Percentiles rank a stretch among this genome's conserved stretches.
Conservation (phyloP, 92 coral and sea anemone genomes). For the Zoanthus sociatus region DNA sequence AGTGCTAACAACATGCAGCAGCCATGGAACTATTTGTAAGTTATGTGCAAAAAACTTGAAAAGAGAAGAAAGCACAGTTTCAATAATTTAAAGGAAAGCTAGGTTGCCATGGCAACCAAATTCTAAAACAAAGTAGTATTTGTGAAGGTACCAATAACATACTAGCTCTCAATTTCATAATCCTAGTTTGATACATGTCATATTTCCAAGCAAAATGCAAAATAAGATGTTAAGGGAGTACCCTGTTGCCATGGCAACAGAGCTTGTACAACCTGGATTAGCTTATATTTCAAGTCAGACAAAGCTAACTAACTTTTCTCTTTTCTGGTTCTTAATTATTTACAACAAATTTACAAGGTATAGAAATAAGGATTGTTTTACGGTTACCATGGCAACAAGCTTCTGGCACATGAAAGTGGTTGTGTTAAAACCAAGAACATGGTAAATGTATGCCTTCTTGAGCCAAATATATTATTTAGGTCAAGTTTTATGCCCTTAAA, state of each 20-base stretch:
- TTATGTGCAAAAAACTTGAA: background rate
- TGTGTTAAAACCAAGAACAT: slow-evolving; percentile 29
- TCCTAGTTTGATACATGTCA: slow-evolving; percentile 10
- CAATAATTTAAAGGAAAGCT: slow-evolving; percentile 27
- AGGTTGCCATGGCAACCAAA: slow-evolving; percentile 26
- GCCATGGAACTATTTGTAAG: slow-evolving; percentile 26
- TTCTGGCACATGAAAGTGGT: slow-evolving; percentile 14
- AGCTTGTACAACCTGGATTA: slow-evolving; percentile 10
- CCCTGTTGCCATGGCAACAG: slow-evolving; percentile 23
- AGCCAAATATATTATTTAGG: slow-evolving; percentile 32
- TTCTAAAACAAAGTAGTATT: slow-evolving; percentile 17
- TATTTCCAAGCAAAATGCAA: slow-evolving; percentile 16
- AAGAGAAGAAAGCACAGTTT: background rate
- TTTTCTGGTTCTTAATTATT: slow-evolving; percentile 12
- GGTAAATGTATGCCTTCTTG: slow-evolving; percentile 24
- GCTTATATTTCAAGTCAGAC: slow-evolving; percentile 5
- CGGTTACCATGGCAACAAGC: slow-evolving; percentile 34
- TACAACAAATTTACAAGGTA: background rate
- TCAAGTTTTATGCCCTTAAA: slow-evolving; percentile 20
- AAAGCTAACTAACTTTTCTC: slow-evolving; percentile 25
- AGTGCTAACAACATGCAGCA: background rate
- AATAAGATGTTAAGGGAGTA: background rate
- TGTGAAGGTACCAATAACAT: slow-evolving; percentile 40
- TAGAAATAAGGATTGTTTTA: slow-evolving; percentile 30
- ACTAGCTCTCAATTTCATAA: slow-evolving; percentile 13